phyloP scores from a whole-genome alignment of 2,797 vertebrate species.

The Furcifer pardalis region DNA sequence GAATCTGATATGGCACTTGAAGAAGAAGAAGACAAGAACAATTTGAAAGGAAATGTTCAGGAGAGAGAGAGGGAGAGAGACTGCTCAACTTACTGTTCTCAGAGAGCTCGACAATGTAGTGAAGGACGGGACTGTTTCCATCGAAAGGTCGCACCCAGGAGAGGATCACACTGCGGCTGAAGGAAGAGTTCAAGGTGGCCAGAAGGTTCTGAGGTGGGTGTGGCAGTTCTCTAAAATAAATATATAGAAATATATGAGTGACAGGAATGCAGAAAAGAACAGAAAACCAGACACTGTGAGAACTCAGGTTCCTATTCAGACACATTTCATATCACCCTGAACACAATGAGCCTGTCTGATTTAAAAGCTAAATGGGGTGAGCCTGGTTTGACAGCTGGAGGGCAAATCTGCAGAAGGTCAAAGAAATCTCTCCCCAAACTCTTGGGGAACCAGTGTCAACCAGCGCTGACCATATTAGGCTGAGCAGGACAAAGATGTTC shows the following conservation, averaged over 20 bases:
- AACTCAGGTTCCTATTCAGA: not conserved
- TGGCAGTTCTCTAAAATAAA: constrained; percentile 85
- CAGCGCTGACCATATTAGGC: too few relatives aligned
- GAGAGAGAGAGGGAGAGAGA: fast-evolving
- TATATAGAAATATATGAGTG: not conserved
- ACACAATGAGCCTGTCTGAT: too few relatives aligned
- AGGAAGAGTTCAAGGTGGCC: constrained; percentile 83
- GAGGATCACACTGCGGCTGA: constrained; percentile 84
- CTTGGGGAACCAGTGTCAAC: too few relatives aligned
- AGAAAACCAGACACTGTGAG: not conserved
- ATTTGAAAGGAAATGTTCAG: not conserved
- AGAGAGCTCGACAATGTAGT: constrained; percentile 92
- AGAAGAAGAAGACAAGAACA: not conserved
- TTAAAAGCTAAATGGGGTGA: too few relatives aligned
- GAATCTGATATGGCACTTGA: too few relatives aligned
- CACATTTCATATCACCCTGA: too few relatives aligned
- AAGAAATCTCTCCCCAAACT: too few relatives aligned
- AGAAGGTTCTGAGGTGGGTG: constrained; percentile 92
- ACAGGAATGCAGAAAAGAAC: not conserved
- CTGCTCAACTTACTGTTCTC: constrained; percentile 90
- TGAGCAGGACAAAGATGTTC: too few relatives aligned
- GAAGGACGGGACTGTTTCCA: constrained; percentile 92
- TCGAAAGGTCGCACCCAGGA: constrained; percentile 96
- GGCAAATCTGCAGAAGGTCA: too few relatives aligned
- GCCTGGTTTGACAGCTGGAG: too few relatives aligned